Conservation (phyloP, 2,797 vertebrate species). For the Sebastes iracundus region DNA sequence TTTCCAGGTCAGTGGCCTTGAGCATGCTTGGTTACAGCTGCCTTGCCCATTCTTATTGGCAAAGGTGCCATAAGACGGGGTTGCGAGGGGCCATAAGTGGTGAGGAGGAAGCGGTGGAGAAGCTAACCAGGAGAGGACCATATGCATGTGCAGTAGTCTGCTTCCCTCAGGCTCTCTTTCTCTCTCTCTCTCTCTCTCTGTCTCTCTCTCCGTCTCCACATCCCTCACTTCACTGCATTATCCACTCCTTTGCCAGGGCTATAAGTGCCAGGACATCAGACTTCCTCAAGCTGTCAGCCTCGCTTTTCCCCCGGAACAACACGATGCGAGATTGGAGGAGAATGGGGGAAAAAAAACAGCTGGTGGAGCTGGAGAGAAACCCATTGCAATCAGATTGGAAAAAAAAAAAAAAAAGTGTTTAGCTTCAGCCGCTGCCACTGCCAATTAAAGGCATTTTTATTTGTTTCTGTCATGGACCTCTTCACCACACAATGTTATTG, state of each 20-base stretch:
- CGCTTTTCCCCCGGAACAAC: slow-evolving; percentile 45
- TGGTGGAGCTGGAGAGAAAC: slow-evolving; percentile 57
- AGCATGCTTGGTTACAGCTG: slow-evolving; percentile 83
- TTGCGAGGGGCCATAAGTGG: slow-evolving; percentile 67
- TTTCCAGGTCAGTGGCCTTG: slow-evolving; percentile 86
- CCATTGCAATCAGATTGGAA: slow-evolving; percentile 15
- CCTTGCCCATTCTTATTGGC: slow-evolving; percentile 78
- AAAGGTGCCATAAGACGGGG: slow-evolving; percentile 77
- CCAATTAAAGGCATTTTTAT: slow-evolving; percentile 62
- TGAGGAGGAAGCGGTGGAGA: slow-evolving; percentile 66
- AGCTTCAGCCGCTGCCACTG: slow-evolving; percentile 26
- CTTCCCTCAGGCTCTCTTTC: slow-evolving; percentile 52
- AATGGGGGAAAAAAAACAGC: slow-evolving; percentile 47
- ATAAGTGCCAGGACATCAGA: slow-evolving; percentile 71
- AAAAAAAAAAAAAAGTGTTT: slow-evolving; percentile 13
- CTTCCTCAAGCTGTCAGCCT: slow-evolving; percentile 74
- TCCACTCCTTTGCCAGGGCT: slow-evolving; percentile 60
- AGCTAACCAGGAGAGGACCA: slow-evolving; percentile 74
- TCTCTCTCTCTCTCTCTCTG: slow-evolving; percentile 27
- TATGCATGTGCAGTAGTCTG: slow-evolving; percentile 76
- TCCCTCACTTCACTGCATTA: slow-evolving; percentile 67
- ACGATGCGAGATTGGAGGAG: slow-evolving; percentile 43
- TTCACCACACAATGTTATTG: background rate
- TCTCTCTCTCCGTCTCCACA: slow-evolving; percentile 26
- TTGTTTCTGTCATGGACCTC: slow-evolving; percentile 40